Evolutionary conservation across 2,797 vertebrate genomes (phyloP).

Genomic region (Carcharodon carcharias): DNA sequence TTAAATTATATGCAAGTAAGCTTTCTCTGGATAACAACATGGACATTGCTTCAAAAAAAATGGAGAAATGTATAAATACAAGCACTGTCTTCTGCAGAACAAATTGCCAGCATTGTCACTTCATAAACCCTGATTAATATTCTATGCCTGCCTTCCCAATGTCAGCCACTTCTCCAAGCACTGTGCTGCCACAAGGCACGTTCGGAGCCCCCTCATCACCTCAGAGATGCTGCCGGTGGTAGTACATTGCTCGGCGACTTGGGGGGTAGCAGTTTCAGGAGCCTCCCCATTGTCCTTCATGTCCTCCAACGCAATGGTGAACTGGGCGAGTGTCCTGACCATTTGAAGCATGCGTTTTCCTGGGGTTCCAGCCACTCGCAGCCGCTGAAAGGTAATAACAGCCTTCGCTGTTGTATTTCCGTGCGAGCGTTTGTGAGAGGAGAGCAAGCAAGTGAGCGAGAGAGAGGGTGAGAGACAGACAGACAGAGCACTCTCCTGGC

Average conservation of each 20-base stretch:
- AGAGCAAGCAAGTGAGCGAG: not conserved
- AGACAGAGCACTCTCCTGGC: conserved; percentile 36
- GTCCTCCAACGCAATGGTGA: conserved; percentile 95
- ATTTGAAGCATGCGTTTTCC: conserved; percentile 86
- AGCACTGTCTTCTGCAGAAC: not conserved
- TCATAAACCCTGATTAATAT: conserved; percentile 36
- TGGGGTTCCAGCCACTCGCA: conserved; percentile 42
- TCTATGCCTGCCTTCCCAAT: conserved; percentile 37
- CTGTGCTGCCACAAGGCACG: not conserved
- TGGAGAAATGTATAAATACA: conserved; percentile 31
- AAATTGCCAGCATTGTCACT: conserved; percentile 15
- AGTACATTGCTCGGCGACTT: conserved; percentile 44
- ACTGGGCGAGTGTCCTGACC: conserved; percentile 94
- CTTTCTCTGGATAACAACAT: not conserved
- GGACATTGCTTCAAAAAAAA: not conserved
- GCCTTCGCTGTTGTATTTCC: conserved; percentile 22
- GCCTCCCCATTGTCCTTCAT: conserved; percentile 83
- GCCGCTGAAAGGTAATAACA: conserved; percentile 38
- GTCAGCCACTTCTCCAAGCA: not conserved
- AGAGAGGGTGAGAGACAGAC: not conserved
- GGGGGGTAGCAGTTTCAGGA: conserved; percentile 57
- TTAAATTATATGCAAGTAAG: not conserved
- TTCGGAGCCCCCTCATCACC: conserved; percentile 55
- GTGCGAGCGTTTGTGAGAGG: not conserved
- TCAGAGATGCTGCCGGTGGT: conserved; percentile 54